Conservation (phyloP, 2,113 vertebrate species). For the Hydropotes inermis region DNA sequence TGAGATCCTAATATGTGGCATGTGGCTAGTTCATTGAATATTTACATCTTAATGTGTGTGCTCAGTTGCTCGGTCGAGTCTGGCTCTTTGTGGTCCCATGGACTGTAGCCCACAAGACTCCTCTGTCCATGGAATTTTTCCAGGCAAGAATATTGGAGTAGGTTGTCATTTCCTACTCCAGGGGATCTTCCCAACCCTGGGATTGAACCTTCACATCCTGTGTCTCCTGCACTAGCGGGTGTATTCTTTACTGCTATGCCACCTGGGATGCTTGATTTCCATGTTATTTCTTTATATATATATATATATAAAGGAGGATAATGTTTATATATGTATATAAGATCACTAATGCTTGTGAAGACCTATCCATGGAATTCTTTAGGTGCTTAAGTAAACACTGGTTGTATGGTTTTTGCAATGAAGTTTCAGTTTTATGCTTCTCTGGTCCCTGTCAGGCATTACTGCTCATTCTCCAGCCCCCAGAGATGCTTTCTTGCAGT, state of each 20-base stretch:
- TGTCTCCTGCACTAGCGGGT: not conserved
- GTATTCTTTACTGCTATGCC: not conserved
- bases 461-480: not conserved
- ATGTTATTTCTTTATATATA: not conserved
- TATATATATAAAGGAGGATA: too few species aligned
- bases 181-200: not conserved
- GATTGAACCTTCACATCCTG: not conserved
- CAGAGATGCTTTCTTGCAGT: not conserved
- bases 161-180: not conserved
- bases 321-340: too few species aligned
- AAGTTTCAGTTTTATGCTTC: not conserved
- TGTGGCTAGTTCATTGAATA: not conserved
- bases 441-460: not conserved
- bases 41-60: not conserved
- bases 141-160: not conserved
- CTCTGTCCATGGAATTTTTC: not conserved
- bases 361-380: not conserved
- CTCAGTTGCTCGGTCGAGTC: not conserved
- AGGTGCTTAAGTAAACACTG: not conserved
- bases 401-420: not conserved
- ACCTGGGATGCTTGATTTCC: not conserved
- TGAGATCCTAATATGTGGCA: not conserved
- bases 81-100: not conserved
- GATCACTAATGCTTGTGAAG: not conserved
- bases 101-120: not conserved